Conservation (phyloP, 2,797 vertebrate genomes). For the Lithobates sylvaticus region DNA sequence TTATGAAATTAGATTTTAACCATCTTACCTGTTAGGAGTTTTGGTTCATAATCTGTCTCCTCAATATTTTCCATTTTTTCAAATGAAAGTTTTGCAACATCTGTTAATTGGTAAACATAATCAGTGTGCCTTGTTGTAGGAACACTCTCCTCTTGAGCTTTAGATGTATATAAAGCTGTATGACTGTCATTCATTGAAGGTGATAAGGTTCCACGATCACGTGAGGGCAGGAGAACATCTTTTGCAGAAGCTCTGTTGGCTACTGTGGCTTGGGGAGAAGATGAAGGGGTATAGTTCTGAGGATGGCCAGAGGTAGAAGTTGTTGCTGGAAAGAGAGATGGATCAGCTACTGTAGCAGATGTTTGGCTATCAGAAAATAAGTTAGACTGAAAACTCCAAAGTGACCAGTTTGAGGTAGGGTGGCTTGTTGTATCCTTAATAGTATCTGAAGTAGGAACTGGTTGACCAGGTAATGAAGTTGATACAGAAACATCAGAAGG, state of each 20-base stretch:
- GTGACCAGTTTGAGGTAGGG: background rate
- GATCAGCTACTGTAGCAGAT: background rate
- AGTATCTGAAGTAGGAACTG: background rate
- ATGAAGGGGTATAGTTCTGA: too few relatives aligned
- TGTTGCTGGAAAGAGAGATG: background rate
- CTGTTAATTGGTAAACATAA: background rate
- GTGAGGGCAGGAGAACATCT: background rate
- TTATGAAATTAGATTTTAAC: too few relatives aligned
- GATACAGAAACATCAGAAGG: slow-evolving; percentile 5
- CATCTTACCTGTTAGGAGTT: background rate
- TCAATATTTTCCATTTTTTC: background rate
- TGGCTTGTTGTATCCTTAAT: background rate
- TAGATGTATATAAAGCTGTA: background rate
- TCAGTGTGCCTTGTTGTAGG: background rate
- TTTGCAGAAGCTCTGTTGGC: background rate
- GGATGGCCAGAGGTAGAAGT: background rate
- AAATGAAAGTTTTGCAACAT: background rate
- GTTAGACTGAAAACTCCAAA: background rate
- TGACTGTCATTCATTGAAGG: background rate
- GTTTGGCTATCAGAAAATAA: too few relatives aligned
- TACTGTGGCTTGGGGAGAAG: background rate
- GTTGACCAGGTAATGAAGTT: background rate
- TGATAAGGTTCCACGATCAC: background rate
- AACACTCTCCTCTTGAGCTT: background rate
- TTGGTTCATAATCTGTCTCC: background rate